Evolutionary conservation across 2,113 vertebrate species (phyloP), one percentile per base, ranked within the genome.

Genomic region (Catharus minimus): DNA sequence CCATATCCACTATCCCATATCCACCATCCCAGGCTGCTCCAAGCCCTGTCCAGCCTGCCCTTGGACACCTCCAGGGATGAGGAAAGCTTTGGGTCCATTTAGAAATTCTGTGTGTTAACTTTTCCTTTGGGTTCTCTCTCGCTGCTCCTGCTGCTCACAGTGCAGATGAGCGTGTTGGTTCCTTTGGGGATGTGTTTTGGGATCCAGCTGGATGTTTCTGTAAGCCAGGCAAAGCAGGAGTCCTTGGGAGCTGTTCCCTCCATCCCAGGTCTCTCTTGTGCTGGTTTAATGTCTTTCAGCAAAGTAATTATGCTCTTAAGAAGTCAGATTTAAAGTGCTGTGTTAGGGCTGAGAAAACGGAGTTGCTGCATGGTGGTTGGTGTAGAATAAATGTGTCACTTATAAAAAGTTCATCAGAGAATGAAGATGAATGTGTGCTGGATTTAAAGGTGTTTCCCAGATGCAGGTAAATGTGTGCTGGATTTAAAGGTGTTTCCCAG

Each of bases 171-270:
- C 19, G 43, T 76, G 52, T 65, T 49, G 83, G 75, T 93, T 90
- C 72, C 66, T 90, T 78, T 9, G 43, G 83, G 66, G 86, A 43
- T 66, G 55, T 60, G 52, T 67, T 86, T 85, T 65, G 27, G 86
- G 71, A 89, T 64, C 84, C 58, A 73, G 3, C 50, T 85, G 81
- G 67, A 11, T 82, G 58, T 88, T 86, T 75, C 43, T 68, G 67
- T 76, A 23, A n/a, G 71, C 57, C 89, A 84, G 53, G 67, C 68
- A 33, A 68, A 81, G 50, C 22, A 13, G 57, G 79, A 76, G 65
- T 95, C 89, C 82, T 15, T 33, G 73, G 90, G 91, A 89, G 33
- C 86, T 80, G 89, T 92, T 50, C 49, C 55, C 68, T 43, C 30
- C 33, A 86, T 75, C 86, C 61, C 3, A 22, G 71, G 15, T 58